Base-by-base conservation (phyloP, 2,797 vertebrate genomes). In the Gobionotothen gibberifrons region DNA sequence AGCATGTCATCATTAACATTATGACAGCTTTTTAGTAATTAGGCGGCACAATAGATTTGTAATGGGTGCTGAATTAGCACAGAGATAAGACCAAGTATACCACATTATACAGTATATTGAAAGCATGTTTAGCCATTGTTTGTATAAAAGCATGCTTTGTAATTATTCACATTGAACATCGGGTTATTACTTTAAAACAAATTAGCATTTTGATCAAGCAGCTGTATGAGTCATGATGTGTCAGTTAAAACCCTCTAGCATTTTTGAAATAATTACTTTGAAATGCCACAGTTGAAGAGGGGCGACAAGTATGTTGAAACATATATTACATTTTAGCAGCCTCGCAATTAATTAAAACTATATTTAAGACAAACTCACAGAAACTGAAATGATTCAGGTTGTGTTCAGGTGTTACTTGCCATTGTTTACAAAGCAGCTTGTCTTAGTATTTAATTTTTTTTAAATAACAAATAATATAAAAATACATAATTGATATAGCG, bases 241-340 rank as follows among this genome's bases (percentile, higher is more conserved):
- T 78, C 56, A 61, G 53, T 66, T n/a, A 60, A 42, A 85, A 73
- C 40, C 62, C 68, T 75, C 56, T n/a, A 75, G 83, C 79, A 70
- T 74, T 79, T 76, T 67, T 54, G 3, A 54, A 78, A 55, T 87
- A 81, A 87, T 90, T 75, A 80, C 56, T 83, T 77, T 72, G 12
- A 84, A 89, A 89, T 81, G 69, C 47, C 55, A 73, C 63, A 79
- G 64, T 54, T 79, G 57, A 83, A 57, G 55, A 67, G 69, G 29
- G 71, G 74, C 66, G 74, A 74, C 19, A 0, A 72, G 15, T 54
- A 13, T 82, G 1, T 78, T 55, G 67, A 44, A 14, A 57, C 42
- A 36, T 36, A 10, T 43, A 36, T 59, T 75, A 42, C 12, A 29
- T 63, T 59, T 56, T 54, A 60, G 21, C 51, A 53, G 44, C 48